Percentiles rank a stretch among this genome's conserved stretches.
phyloP scores from a whole-genome alignment of 2,113 vertebrate species.

The Canis aureus region DNA sequence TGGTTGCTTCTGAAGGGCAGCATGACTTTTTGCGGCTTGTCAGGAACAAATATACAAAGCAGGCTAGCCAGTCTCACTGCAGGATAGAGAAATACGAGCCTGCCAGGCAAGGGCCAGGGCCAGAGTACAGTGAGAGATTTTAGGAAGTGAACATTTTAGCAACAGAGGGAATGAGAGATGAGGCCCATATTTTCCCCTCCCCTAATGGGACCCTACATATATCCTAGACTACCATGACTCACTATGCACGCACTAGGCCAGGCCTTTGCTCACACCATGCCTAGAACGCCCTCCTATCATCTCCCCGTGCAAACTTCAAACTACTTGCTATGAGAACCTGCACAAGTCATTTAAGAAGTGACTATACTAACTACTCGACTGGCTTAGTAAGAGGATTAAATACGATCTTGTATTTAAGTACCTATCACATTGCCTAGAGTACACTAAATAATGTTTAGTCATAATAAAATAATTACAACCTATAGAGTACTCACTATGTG shows the following conservation, averaged over 20 bases:
- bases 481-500: background rate
- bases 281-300: rapidly evolving
- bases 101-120: background rate
- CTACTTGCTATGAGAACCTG: background rate
- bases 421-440: background rate
- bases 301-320: background rate
- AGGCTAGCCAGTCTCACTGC: background rate
- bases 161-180: background rate
- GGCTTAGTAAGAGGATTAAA: background rate
- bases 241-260: too few species aligned
- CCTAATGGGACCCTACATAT: background rate
- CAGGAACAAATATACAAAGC: background rate
- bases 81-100: background rate
- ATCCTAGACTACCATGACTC: background rate
- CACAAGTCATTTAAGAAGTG: background rate
- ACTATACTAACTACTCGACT: background rate
- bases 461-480: background rate
- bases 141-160: background rate
- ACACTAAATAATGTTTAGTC: background rate
- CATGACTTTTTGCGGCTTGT: background rate
- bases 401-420: background rate
- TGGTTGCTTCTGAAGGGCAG: background rate
- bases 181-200: background rate
- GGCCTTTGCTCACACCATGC: background rate
- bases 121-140: background rate